Conservation (phyloP, 2,113 vertebrate genomes). For the Lepisosteus oculatus region DNA sequence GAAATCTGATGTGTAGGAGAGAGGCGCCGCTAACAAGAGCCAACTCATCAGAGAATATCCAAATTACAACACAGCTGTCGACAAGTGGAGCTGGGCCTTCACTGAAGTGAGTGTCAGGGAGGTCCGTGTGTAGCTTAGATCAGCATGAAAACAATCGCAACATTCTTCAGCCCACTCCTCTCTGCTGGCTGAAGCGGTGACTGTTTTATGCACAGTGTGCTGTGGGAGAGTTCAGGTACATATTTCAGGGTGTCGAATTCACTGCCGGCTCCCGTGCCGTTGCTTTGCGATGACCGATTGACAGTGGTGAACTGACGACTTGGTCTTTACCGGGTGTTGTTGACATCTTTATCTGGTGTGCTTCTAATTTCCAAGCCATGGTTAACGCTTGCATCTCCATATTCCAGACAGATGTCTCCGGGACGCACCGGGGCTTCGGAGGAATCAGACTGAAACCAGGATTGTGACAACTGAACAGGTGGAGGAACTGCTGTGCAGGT, state of each 20-base stretch:
- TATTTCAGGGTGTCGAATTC: too few species aligned
- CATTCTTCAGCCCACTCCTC: conserved; percentile 16
- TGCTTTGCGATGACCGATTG: neutral
- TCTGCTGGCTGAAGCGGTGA: neutral
- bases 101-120: neutral
- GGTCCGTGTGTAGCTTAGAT: neutral
- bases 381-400: conserved; percentile 15
- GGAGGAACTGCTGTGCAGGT: conserved; percentile 18
- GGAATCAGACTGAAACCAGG: conserved; percentile 19
- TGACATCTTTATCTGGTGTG: conserved; percentile 23
- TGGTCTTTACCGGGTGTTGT: conserved; percentile 10
- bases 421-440: conserved; percentile 14
- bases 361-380: conserved; percentile 8
- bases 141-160: conserved; percentile 16
- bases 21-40: too few species aligned
- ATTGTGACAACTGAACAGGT: conserved; percentile 24
- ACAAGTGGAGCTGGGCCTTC: neutral
- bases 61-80: too few species aligned
- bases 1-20: too few species aligned
- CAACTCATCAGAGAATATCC: too few species aligned
- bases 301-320: conserved; percentile 14
- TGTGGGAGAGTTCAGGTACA: too few species aligned
- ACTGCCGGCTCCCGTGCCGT: too few species aligned
- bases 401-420: conserved; percentile 22
- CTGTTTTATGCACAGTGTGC: too few species aligned